Percentiles rank a stretch among this genome's conserved stretches.
phyloP scores from a whole-genome alignment of 2,113 vertebrate species.

The Lycaon pictus region DNA sequence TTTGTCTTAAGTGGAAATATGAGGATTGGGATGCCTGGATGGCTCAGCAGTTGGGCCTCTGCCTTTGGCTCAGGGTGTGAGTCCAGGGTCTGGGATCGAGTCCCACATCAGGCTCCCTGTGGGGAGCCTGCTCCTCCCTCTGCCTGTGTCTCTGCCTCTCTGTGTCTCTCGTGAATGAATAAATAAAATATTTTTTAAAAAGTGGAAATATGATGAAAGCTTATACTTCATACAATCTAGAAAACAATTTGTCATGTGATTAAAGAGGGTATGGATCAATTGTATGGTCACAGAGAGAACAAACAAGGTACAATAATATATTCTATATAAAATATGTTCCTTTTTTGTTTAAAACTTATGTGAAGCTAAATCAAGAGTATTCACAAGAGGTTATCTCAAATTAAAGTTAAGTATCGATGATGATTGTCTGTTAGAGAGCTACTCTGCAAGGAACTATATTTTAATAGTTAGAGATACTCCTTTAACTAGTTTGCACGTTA shows the following conservation, averaged over 20 bases:
- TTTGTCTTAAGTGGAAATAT: neutral
- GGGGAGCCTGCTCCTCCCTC: too few relatives aligned
- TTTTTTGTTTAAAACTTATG: neutral
- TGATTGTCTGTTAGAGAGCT: neutral
- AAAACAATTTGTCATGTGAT: neutral
- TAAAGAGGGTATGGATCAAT: neutral
- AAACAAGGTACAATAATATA: neutral
- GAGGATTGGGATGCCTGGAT: neutral
- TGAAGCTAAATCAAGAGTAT: neutral
- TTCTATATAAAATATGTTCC: neutral
- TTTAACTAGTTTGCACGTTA: neutral
- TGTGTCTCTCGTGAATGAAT: too few relatives aligned
- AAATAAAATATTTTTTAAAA: neutral
- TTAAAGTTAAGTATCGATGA: neutral
- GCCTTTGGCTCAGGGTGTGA: too few relatives aligned
- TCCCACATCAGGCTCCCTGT: too few relatives aligned
- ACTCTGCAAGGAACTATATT: neutral
- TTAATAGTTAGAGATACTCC: neutral
- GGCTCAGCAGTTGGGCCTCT: too few relatives aligned
- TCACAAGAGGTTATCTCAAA: neutral
- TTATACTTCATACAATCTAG: neutral
- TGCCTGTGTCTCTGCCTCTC: too few relatives aligned
- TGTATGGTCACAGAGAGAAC: neutral
- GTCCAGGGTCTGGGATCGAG: too few relatives aligned
- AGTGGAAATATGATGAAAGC: neutral